Evolutionary conservation across 2,888 invertebrate genomes (phyloP).

Genomic region (Lasiommata megera): DNA sequence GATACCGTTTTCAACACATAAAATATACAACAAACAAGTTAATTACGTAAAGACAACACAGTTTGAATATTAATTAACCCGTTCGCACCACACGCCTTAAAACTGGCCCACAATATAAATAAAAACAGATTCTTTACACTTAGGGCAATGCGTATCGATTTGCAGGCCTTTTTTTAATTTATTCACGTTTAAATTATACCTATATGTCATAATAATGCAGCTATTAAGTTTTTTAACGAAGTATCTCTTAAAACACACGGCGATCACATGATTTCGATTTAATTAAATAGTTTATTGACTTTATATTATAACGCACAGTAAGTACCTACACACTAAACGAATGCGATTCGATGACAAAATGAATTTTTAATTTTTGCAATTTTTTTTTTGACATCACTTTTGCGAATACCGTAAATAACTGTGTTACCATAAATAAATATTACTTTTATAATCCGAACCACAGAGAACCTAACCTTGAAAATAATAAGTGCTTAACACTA

Average conservation of each 20-base stretch:
- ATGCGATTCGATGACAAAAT: neutral
- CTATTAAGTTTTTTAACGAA: too few species aligned
- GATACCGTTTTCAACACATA: slow-evolving; percentile 6
- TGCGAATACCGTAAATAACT: neutral
- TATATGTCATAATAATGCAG: too few species aligned
- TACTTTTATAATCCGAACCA: too few species aligned
- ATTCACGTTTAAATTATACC: too few species aligned
- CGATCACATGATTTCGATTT: neutral
- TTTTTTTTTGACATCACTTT: neutral
- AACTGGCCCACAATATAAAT: slow-evolving; percentile 8
- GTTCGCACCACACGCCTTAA: slow-evolving; percentile 9
- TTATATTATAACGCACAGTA: neutral
- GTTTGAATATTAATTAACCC: slow-evolving; percentile 19
- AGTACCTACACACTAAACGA: neutral
- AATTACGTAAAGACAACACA: slow-evolving; percentile 21
- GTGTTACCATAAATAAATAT: neutral
- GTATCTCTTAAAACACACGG: neutral
- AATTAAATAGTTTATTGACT: slow-evolving; percentile 22
- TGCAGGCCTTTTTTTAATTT: too few species aligned
- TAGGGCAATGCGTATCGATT: too few species aligned
- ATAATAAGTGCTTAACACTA: too few species aligned
- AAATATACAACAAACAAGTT: slow-evolving; percentile 13
- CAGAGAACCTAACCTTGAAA: too few species aligned
- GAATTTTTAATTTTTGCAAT: neutral
- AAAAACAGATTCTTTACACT: neutral